Conservation (phyloP, 1,140 invertebrate species). For the Penaeus chinensis region DNA sequence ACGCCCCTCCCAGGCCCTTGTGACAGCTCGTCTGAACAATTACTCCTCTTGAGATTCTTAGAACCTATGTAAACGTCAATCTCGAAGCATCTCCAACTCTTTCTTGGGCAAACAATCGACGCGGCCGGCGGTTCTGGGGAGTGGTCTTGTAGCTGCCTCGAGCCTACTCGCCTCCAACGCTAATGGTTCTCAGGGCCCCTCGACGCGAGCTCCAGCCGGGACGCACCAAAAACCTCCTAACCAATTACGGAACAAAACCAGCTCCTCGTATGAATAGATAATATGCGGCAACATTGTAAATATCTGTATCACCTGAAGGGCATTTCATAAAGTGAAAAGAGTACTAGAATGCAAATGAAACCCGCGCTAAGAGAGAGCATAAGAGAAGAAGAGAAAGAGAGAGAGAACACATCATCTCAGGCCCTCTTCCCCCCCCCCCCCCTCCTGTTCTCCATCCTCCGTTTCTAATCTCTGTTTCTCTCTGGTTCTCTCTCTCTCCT, state of each 20-base stretch:
- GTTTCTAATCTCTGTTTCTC: too few relatives aligned
- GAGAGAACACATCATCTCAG: not conserved
- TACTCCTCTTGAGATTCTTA: slow-evolving; percentile 53
- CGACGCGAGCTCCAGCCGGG: slow-evolving; percentile 29
- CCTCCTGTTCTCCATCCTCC: too few relatives aligned
- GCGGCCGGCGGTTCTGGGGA: slow-evolving; percentile 50
- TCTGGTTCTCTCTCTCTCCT: too few relatives aligned
- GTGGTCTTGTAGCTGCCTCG: slow-evolving; percentile 54
- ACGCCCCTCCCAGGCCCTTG: slow-evolving; percentile 24
- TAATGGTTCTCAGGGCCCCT: slow-evolving; percentile 52
- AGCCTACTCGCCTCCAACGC: slow-evolving; percentile 43
- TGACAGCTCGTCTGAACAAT: slow-evolving; percentile 54
- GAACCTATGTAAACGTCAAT: slow-evolving; percentile 60
- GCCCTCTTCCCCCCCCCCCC: not conserved
- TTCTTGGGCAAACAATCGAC: slow-evolving; percentile 59
- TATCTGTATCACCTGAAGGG: slow-evolving; percentile 52
- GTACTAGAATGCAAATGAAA: slow-evolving; percentile 56
- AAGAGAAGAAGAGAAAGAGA: slow-evolving; percentile 26
- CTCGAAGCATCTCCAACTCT: slow-evolving; percentile 55
- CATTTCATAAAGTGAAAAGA: slow-evolving; percentile 49
- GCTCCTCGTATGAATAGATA: slow-evolving; percentile 52
- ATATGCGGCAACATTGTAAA: slow-evolving; percentile 57
- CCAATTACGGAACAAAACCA: slow-evolving; percentile 53
- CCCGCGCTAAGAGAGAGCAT: slow-evolving; percentile 10
- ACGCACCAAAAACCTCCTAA: slow-evolving; percentile 50